Evolutionary conservation across 2,888 invertebrate genomes (phyloP).

Genomic region (Diadegma fenestrale): DNA sequence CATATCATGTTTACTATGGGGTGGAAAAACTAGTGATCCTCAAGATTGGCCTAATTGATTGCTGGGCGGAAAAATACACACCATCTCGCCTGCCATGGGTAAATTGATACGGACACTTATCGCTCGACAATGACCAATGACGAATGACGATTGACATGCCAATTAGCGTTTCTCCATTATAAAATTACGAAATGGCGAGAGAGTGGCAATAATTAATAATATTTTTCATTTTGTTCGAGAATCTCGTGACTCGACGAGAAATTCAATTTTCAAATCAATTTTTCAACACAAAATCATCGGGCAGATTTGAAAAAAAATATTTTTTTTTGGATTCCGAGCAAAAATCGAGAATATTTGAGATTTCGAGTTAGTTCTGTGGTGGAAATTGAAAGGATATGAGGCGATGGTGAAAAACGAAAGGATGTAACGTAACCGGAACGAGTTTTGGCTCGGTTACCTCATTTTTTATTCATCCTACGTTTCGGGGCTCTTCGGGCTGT

Average conservation of each 20-base stretch:
- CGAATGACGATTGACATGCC: background rate
- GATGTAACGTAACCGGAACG: constrained; percentile 34
- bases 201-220: background rate
- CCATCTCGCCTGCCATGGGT: background rate
- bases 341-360: constrained; percentile 5
- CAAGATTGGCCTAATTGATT: constrained; percentile 54
- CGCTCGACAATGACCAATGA: background rate
- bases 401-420: constrained; percentile 29
- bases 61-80: constrained; percentile 6
- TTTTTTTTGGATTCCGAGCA: background rate
- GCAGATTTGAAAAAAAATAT: background rate
- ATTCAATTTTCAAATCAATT: background rate
- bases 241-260: too few species aligned
- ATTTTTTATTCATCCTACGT: constrained; percentile 60
- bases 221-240: background rate
- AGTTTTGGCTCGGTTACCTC: constrained; percentile 45
- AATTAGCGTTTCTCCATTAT: background rate
- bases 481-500: constrained; percentile 20
- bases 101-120: constrained; percentile 36
- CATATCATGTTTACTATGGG: constrained; percentile 34
- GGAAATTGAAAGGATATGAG: constrained; percentile 25
- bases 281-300: background rate
- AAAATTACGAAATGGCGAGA: background rate
- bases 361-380: background rate
- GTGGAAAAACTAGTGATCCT: constrained; percentile 25